Evolutionary conservation across 2,888 invertebrate species (phyloP).

Genomic region (Itoplectis maculator): DNA sequence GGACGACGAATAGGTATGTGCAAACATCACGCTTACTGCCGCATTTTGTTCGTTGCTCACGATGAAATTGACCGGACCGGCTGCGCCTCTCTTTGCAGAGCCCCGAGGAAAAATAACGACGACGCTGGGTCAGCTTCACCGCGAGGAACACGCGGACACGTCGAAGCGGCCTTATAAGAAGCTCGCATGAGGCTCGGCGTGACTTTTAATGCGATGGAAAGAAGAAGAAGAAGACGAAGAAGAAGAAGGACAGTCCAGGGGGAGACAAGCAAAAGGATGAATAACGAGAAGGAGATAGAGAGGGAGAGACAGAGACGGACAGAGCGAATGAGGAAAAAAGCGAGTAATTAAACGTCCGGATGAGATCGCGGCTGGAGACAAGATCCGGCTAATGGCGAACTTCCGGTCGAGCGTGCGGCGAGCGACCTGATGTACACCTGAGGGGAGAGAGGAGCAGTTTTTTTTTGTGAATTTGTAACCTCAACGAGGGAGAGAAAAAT

Average conservation of each 20-base stretch:
- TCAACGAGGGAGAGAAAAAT: background rate
- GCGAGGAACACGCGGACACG: background rate
- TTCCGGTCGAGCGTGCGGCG: conserved; percentile 63
- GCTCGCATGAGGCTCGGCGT: conserved; percentile 25
- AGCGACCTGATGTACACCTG: conserved; percentile 18
- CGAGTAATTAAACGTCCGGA: conserved; percentile 71
- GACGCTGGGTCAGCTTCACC: conserved; percentile 19
- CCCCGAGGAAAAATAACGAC: background rate
- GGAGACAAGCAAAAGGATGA: background rate
- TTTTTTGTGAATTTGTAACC: too few relatives aligned
- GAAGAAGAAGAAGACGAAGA: background rate
- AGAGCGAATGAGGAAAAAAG: conserved; percentile 63
- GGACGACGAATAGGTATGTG: conserved; percentile 16
- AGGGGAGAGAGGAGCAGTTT: background rate
- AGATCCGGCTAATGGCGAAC: conserved; percentile 70
- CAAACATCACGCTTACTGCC: background rate
- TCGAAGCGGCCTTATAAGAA: background rate
- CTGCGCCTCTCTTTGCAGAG: background rate
- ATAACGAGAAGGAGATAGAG: conserved; percentile 19
- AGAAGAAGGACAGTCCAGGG: background rate
- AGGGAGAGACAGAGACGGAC: conserved; percentile 47
- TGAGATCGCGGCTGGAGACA: conserved; percentile 68
- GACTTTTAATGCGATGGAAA: conserved; percentile 22
- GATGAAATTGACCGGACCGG: conserved; percentile 11
- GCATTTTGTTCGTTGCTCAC: background rate